phyloP scores from a whole-genome alignment of 1,140 invertebrate species.

The Drosophila lowei region DNA sequence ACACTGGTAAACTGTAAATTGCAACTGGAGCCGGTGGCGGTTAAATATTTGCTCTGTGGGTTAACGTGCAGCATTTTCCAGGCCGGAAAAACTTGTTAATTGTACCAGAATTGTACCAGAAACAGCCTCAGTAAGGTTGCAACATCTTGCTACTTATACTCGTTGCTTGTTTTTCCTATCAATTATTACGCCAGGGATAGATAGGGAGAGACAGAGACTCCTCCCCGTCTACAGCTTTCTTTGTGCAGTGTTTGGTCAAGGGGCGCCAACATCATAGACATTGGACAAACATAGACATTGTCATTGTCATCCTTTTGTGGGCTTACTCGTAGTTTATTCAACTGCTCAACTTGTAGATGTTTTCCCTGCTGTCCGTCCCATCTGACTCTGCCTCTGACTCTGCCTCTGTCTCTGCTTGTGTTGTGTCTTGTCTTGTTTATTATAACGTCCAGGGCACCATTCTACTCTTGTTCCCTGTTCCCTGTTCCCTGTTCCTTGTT shows the following conservation, averaged over 20 bases:
- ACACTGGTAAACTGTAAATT: constrained; percentile 40
- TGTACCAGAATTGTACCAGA: constrained; percentile 71
- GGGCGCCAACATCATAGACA: constrained; percentile 53
- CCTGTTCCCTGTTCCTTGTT: background rate
- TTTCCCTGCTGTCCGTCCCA: background rate
- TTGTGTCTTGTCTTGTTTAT: constrained; percentile 63
- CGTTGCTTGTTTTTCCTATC: constrained; percentile 72
- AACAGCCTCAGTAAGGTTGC: constrained; percentile 27
- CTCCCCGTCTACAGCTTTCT: constrained; percentile 10
- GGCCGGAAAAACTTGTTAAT: constrained; percentile 74
- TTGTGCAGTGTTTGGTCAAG: constrained; percentile 27
- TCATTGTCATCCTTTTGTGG: constrained; percentile 76
- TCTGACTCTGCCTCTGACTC: background rate
- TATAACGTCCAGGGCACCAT: constrained; percentile 68
- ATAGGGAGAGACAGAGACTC: constrained; percentile 7
- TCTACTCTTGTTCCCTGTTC: constrained; percentile 26
- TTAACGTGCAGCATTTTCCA: constrained; percentile 59
- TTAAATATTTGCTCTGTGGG: constrained; percentile 63
- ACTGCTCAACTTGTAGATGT: constrained; percentile 71
- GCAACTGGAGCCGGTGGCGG: constrained; percentile 47
- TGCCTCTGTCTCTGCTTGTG: background rate
- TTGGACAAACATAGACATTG: constrained; percentile 67
- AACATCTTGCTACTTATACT: constrained; percentile 56
- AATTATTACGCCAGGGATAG: constrained; percentile 66
- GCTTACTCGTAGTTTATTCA: constrained; percentile 68